A percentile compares a stretch with the other conserved stretches of the same genome.
These are phyloP conservation scores for Drosophila demipolita DNA, from an alignment of 2,888 invertebrate genomes.

Conservation along the genomic window DNA sequence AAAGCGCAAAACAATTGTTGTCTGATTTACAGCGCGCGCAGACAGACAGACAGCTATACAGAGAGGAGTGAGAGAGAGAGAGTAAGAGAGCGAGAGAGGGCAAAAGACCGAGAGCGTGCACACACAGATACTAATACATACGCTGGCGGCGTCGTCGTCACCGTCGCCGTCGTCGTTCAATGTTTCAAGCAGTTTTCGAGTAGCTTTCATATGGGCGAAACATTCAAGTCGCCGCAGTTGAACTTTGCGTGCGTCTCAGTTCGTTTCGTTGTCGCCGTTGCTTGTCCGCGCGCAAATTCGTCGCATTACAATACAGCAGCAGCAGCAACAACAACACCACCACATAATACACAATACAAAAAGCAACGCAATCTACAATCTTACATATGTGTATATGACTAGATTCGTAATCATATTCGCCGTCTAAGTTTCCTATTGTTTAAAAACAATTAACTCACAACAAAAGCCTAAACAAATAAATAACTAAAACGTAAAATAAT, in stretches of 20 bases:
- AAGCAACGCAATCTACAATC: conserved; percentile 30
- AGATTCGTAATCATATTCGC: conserved; percentile 29
- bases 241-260: conserved; percentile 71
- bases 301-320: conserved; percentile 56
- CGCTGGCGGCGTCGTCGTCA: conserved; percentile 8
- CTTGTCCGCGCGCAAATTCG: conserved; percentile 53
- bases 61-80: conserved; percentile 10
- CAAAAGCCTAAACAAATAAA: conserved; percentile 40
- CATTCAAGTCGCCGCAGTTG: conserved; percentile 66
- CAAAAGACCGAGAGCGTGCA: conserved; percentile 10
- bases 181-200: conserved; percentile 50
- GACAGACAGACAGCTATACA: conserved; percentile 4
- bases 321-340: conserved; percentile 13
- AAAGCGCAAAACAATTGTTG: conserved; percentile 73
- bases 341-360: conserved; percentile 26
- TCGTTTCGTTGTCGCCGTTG: conserved; percentile 65
- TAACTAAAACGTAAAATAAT: conserved; percentile 32
- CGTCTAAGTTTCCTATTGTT: conserved; percentile 53
- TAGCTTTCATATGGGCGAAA: conserved; percentile 49
- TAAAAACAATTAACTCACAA: conserved; percentile 32
- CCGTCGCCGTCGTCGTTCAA: conserved; percentile 13
- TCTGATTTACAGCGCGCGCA: conserved; percentile 62
- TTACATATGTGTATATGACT: conserved; percentile 35
- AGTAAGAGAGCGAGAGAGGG: not conserved
- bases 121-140: conserved; percentile 22